Base-by-base conservation (phyloP, 2,113 vertebrate species). In the Eonycteris spelaea region DNA sequence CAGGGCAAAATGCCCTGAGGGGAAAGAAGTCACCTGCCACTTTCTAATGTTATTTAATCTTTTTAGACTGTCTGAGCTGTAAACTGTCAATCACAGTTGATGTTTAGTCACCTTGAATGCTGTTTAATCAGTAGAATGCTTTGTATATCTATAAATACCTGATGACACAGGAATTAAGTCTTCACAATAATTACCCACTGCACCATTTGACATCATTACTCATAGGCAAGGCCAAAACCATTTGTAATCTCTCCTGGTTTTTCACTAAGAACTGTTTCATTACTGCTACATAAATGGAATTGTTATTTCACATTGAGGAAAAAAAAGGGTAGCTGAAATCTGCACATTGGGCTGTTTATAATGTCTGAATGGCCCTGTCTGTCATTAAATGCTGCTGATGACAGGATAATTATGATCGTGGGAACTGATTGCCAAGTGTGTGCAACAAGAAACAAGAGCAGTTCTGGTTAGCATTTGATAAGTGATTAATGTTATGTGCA, bases 31-130 rank as follows among this genome's bases (percentile, higher is more conserved):
- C 98, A 98, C 98, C 98, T 98, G 98, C 97, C 97, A 98, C 98
- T 98, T 98, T 98, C 98, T 98, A 98, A 97, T 98, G 97, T 98
- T 98, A 98, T 98, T 98, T 99, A 99, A 99, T 99, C 98, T 97
- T 99, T 99, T 99, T 98, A 99, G 98, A 97, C 97, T 98, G 96
- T 95, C 97, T 92, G 97, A 98, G 98, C 98, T 97, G 97, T 97
- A 97, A 98, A 97, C 98, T 98, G 98, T 97, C 98, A 98, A 97
- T 98, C 98, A 98, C 94, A 74, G 98, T 97, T 96, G 96, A 97
- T 98, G 97, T 98, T 98, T 98, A 98, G 98, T 98, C 98, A 98
- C 98, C 98, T 98, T 98, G 98, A 98, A 98, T 97, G 98, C 97
- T 98, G 98, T 97, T 98, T 97, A 93, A 98, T 98, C 98, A 98